Evolutionary conservation across 2,113 vertebrate genomes (phyloP).

Genomic region (Chloropsis cyanopogon): DNA sequence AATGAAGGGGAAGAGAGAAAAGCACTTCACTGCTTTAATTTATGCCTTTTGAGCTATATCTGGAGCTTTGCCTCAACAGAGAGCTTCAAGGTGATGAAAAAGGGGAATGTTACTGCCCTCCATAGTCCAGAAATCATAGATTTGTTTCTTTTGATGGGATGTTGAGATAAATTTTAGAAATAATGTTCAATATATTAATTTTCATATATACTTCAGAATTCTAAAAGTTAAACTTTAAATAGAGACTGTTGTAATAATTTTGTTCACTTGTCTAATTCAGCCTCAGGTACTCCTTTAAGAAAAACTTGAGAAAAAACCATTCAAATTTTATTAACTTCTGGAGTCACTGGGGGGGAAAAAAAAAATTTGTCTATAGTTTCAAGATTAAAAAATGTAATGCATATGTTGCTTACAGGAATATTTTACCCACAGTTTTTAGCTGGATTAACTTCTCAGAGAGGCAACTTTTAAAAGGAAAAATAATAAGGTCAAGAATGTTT

Average conservation of each 20-base stretch:
- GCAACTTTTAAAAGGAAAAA: neutral
- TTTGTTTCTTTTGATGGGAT: neutral
- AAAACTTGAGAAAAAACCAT: neutral
- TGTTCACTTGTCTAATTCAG: neutral
- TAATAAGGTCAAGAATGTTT: neutral
- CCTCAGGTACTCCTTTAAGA: neutral
- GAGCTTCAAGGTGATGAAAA: neutral
- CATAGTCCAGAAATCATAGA: neutral
- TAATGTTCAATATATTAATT: neutral
- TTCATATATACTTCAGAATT: neutral
- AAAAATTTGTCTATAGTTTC: neutral
- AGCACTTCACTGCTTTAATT: neutral
- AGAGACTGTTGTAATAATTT: neutral
- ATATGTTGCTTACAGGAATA: neutral
- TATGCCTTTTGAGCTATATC: neutral
- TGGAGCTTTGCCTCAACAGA: neutral
- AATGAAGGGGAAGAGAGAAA: neutral
- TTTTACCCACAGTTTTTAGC: neutral
- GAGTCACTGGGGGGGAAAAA: neutral
- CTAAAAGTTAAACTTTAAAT: neutral
- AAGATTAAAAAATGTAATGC: neutral
- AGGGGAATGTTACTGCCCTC: neutral
- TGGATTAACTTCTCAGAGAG: neutral
- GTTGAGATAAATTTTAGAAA: neutral
- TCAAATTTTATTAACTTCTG: neutral